Base-by-base conservation (phyloP, 2,797 vertebrate species). In the Esox masquinongy region DNA sequence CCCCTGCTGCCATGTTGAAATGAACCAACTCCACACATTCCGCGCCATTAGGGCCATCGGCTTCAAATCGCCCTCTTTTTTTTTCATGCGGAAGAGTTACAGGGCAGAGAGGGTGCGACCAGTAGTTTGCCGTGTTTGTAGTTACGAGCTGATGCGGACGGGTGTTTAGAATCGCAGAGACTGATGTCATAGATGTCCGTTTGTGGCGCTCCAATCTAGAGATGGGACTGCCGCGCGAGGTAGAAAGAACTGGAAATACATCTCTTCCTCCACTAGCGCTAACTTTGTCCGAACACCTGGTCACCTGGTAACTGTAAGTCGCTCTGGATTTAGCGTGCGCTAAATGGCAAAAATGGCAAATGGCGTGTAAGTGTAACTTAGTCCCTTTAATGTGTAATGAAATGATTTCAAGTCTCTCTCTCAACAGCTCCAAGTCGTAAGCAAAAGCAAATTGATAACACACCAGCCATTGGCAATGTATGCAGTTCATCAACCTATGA, bases 1-100 rank as follows among this genome's bases (percentile, higher is more conserved):
- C 93, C 91, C 77, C 82, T 92, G 26, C 87, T 93, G 95, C 95
- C 95, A 94, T 88, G 88, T 84, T 82, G 91, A 91, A 93, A 94
- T 94, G 92, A 94, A 94, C 93, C 93, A 92, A 92, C 88, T 92
- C 87, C 86, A 94, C 91, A 93, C 93, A 88, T 93, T 91, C 81
- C 85, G 83, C 82, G 84, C 91, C 90, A 92, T 92, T 87, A 92
- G 92, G 90, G 82, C 92, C 93, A 92, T 89, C 91, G 73, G 77
- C 86, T 85, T 90, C 89, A 85, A 85, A 63, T 34, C 78, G 43
- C 68, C 19, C 43, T 31, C 36, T 43, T 31, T 71, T n/a, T 29
- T 76, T 70, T 69, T 34, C 74, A 17, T 39, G 19, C 59, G 39
- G 75, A 87, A 84, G 86, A 90, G 80, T 87, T 88, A 84, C 85